Percentiles rank a stretch among this genome's conserved stretches.
Conservation (phyloP, 2,113 vertebrate species). For the Oxyura jamaicensis region DNA sequence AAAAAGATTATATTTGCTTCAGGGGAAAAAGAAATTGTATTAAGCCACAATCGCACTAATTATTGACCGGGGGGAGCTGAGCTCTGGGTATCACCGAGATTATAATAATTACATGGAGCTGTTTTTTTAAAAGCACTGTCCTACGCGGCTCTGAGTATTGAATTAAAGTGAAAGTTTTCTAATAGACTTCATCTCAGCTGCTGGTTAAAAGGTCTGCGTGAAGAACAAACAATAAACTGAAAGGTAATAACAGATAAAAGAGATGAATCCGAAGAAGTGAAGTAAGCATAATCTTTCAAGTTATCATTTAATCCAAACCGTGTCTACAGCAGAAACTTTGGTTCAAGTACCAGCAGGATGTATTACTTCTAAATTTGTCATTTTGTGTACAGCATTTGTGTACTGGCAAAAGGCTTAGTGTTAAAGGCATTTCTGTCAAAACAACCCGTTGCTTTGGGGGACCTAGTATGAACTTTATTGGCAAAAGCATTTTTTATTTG, state of each 20-base stretch:
- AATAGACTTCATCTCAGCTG: background rate
- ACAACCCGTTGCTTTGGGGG: conserved; percentile 67
- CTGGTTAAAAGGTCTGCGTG: background rate
- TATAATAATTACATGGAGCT: conserved; percentile 47
- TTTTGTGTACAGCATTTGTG: conserved; percentile 71
- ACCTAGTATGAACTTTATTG: conserved; percentile 69
- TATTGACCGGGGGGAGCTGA: conserved; percentile 53
- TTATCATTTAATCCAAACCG: background rate
- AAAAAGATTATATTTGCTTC: conserved; percentile 67
- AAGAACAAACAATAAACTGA: background rate
- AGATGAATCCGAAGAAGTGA: background rate
- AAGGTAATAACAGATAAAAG: background rate
- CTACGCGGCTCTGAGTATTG: background rate
- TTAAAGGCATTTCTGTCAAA: conserved; percentile 72
- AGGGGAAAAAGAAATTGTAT: conserved; percentile 52
- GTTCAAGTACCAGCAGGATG: conserved; percentile 17
- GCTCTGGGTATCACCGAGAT: conserved; percentile 41
- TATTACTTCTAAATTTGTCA: conserved; percentile 68
- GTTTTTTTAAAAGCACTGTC: conserved; percentile 7
- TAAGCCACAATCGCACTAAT: conserved; percentile 58
- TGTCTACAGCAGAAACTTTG: conserved; percentile 37
- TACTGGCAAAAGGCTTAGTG: conserved; percentile 67
- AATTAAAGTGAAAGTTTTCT: conserved; percentile 16
- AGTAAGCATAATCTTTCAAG: background rate
- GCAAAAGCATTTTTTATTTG: conserved; percentile 70